A percentile compares a stretch with the other conserved stretches of the same genome.
phyloP scores from a whole-genome alignment of 2,113 vertebrate genomes.

The Pelobates fuscus region DNA sequence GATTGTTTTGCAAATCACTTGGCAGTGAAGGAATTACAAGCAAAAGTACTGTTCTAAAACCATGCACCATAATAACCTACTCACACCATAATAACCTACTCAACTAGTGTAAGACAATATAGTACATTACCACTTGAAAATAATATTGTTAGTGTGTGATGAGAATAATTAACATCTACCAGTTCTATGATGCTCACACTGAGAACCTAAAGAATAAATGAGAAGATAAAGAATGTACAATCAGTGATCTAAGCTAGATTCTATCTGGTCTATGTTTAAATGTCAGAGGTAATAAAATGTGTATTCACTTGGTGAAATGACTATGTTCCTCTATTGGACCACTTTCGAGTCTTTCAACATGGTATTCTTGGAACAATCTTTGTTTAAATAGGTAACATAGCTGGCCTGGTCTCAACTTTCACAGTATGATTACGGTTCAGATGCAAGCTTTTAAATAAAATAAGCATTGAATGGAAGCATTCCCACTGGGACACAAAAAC shows the following conservation, averaged over 20 bases:
- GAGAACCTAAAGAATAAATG: too few species aligned
- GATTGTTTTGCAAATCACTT: too few species aligned
- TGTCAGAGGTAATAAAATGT: slow-evolving; percentile 35
- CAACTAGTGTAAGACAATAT: too few species aligned
- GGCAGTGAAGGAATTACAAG: too few species aligned
- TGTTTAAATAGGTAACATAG: slow-evolving; percentile 47
- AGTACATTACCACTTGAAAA: too few species aligned
- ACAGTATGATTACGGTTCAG: slow-evolving; percentile 36
- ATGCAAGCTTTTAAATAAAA: slow-evolving; percentile 31
- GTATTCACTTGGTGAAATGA: slow-evolving; percentile 32
- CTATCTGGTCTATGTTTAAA: slow-evolving; percentile 13
- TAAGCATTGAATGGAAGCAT: slow-evolving; percentile 24
- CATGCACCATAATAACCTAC: too few species aligned
- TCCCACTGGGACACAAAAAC: slow-evolving; percentile 34
- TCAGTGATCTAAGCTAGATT: background rate
- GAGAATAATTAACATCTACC: too few species aligned
- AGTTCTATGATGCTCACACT: too few species aligned
- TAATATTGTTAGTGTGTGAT: too few species aligned
- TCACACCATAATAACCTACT: too few species aligned
- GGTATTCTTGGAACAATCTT: slow-evolving; percentile 32
- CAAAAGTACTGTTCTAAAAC: too few species aligned
- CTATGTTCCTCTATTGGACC: slow-evolving; percentile 9
- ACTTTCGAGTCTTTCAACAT: slow-evolving; percentile 29
- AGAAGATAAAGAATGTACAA: background rate
- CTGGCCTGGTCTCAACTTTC: slow-evolving; percentile 20